Conservation (phyloP, 2,113 vertebrate genomes). For the Pogona vitticeps region DNA sequence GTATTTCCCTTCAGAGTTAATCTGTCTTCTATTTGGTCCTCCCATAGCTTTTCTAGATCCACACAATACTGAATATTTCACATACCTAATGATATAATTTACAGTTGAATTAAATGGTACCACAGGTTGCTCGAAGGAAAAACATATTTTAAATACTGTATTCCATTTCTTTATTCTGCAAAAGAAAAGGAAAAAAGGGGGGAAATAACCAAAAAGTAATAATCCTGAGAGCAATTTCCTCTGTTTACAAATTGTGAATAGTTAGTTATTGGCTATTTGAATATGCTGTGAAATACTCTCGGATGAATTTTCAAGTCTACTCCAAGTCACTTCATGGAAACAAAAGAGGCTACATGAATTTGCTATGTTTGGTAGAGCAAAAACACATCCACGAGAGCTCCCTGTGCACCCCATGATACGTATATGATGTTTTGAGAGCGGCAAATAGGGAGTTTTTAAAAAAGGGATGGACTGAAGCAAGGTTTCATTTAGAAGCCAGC, state of each 20-base stretch:
- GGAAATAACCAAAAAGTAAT: too few species aligned
- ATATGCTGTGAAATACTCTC: too few species aligned
- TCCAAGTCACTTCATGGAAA: neutral
- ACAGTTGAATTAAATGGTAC: neutral
- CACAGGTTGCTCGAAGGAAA: neutral
- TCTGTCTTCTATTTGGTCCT: too few species aligned
- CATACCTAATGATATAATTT: neutral
- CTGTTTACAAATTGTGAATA: neutral
- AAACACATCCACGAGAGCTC: neutral
- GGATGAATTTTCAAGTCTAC: neutral
- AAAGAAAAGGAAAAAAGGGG: too few species aligned
- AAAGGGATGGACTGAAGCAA: neutral
- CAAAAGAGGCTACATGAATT: neutral
- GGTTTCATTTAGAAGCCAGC: neutral
- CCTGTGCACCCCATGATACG: neutral
- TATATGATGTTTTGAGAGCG: neutral
- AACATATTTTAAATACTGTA: neutral
- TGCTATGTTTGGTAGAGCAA: neutral
- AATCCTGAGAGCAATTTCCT: neutral
- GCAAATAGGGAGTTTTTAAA: rapidly evolving
- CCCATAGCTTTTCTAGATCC: too few species aligned
- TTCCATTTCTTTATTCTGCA: too few species aligned
- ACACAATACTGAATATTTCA: neutral
- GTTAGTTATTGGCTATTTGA: neutral
- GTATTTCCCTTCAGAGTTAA: too few species aligned